These are phyloP conservation scores for Miniopterus natalensis DNA, from an alignment of 2,113 vertebrate genomes.

Conservation along the genomic window DNA sequence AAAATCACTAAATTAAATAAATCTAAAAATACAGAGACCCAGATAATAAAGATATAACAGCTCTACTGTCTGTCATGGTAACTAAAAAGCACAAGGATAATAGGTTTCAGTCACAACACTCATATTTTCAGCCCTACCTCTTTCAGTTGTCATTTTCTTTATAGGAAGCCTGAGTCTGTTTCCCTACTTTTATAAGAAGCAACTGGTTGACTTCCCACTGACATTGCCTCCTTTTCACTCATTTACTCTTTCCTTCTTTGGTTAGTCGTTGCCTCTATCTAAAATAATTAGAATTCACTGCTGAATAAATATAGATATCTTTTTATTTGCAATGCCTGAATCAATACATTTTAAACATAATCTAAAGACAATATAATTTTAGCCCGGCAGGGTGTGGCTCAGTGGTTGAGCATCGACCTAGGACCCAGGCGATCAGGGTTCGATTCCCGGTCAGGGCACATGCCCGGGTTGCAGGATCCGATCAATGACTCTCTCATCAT, in stretches of 20 bases:
- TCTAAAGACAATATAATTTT: not conserved
- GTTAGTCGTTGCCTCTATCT: not conserved
- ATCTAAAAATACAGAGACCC: not conserved
- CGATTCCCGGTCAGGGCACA: too few relatives aligned
- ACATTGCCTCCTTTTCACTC: not conserved
- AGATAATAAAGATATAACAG: not conserved
- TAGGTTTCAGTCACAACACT: not conserved
- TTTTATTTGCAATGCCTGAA: not conserved
- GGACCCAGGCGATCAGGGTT: too few relatives aligned
- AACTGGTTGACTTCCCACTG: not conserved
- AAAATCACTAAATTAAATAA: too few relatives aligned
- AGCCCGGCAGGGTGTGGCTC: too few relatives aligned
- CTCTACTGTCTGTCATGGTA: not conserved
- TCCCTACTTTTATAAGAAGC: not conserved
- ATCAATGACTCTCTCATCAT: too few relatives aligned
- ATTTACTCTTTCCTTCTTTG: not conserved
- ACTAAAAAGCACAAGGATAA: not conserved
- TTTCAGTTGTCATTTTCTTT: not conserved
- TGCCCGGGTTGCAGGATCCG: too few relatives aligned
- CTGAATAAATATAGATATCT: not conserved
- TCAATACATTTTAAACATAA: conserved; percentile 28
- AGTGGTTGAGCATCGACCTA: too few relatives aligned
- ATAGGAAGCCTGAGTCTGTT: not conserved
- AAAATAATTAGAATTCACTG: conserved; percentile 1
- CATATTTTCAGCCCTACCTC: not conserved